Percentiles rank a stretch among this genome's conserved stretches.
phyloP scores from a whole-genome alignment of 1,140 invertebrate species.

The Copidosoma floridanum region DNA sequence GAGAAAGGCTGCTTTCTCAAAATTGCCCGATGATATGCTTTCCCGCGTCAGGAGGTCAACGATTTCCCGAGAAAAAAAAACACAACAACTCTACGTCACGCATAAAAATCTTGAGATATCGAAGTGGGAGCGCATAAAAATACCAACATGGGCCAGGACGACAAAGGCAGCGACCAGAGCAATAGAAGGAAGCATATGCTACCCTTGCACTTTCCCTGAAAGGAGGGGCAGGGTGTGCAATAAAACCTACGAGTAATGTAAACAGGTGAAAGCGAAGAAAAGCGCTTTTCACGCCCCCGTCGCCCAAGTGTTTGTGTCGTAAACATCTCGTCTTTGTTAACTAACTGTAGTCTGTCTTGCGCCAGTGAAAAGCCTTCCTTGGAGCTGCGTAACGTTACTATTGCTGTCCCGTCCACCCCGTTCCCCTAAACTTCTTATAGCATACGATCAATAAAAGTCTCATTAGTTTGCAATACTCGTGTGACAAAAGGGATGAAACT shows the following conservation, averaged over 20 bases:
- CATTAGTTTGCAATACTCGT: too few species aligned
- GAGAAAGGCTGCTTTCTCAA: not conserved
- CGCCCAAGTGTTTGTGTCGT: too few species aligned
- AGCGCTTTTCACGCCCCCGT: constrained; percentile 26
- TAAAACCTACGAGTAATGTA: not conserved
- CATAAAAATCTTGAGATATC: constrained; percentile 12
- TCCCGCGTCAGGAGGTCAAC: not conserved
- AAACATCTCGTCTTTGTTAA: too few species aligned
- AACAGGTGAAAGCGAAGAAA: constrained; percentile 1
- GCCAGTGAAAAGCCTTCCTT: too few species aligned
- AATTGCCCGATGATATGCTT: not conserved
- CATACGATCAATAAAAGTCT: too few species aligned
- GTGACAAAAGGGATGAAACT: too few species aligned
- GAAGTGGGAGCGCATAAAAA: constrained; percentile 12
- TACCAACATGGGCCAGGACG: not conserved
- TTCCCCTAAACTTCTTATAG: too few species aligned
- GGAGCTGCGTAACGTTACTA: too few species aligned
- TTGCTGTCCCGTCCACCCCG: too few species aligned
- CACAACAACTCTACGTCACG: not conserved
- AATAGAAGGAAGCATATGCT: constrained; percentile 1
- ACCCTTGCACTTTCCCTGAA: too few species aligned
- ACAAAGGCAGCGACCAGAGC: not conserved
- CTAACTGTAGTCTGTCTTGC: too few species aligned
- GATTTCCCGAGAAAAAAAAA: too few species aligned
- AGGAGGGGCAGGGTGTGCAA: constrained; percentile 1